These are phyloP conservation scores for Drosophila quadrilineata DNA, from an alignment of 1,140 invertebrate genomes.

Conservation along the genomic window DNA sequence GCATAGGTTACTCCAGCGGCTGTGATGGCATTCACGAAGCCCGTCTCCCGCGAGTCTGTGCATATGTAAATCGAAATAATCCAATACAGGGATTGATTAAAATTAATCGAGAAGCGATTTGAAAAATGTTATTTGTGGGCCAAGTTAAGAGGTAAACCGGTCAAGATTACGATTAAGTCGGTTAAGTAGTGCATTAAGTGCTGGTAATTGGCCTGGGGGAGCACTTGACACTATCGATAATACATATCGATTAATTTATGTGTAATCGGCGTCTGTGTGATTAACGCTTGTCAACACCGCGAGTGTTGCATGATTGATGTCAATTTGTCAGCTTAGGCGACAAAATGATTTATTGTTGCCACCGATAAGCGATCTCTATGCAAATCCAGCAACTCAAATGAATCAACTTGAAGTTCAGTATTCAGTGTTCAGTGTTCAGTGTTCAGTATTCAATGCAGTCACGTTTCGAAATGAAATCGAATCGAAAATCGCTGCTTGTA, in stretches of 20 bases:
- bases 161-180: conserved; percentile 4
- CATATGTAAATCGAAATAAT: conserved; percentile 27
- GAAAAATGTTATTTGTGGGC: no score
- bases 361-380: conserved; percentile 64
- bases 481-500: conserved; percentile 62
- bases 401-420: conserved; percentile 11
- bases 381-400: conserved; percentile 52
- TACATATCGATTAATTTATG: no score
- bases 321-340: conserved; percentile 64
- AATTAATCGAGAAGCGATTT: not conserved
- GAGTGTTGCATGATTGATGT: conserved; percentile 64
- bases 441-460: conserved; percentile 35
- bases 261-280: conserved; percentile 35
- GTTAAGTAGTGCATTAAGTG: conserved; percentile 5
- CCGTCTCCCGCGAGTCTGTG: conserved; percentile 95
- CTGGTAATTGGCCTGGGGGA: conserved; percentile 5
- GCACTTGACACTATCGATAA: conserved; percentile 30
- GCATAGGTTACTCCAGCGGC: conserved; percentile 94
- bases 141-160: not conserved
- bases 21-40: conserved; percentile 96
- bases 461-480: conserved; percentile 76
- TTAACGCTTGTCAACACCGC: conserved; percentile 44
- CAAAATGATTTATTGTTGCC: conserved; percentile 70
- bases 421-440: conserved; percentile 1
- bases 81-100: not conserved